Percentiles rank a stretch among this genome's conserved stretches.
Conservation (phyloP, 2,113 vertebrate species). For the Lepus timidus region DNA sequence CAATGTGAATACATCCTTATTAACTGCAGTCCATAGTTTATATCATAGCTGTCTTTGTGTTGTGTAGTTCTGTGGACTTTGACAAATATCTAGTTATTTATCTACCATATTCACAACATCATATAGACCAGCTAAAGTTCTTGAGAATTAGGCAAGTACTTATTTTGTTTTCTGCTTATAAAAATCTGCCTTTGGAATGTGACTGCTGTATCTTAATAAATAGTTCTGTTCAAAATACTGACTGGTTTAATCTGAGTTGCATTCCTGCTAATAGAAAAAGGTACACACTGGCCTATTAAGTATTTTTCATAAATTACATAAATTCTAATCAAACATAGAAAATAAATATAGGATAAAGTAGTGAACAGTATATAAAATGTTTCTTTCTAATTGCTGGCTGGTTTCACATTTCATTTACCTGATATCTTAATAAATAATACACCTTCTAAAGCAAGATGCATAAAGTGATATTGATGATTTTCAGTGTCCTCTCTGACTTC, state of each 20-base stretch:
- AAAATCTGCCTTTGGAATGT: slow-evolving; percentile 9
- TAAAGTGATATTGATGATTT: slow-evolving; percentile 34
- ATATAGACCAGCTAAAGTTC: no score
- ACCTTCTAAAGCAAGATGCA: slow-evolving; percentile 10
- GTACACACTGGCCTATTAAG: background rate
- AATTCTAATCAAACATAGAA: background rate
- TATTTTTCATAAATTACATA: background rate
- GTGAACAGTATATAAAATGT: background rate
- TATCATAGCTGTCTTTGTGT: no score
- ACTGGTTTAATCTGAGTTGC: background rate
- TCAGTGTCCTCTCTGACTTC: background rate
- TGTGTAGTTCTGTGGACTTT: no score
- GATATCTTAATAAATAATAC: slow-evolving; percentile 17
- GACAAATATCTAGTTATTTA: no score
- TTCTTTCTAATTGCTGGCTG: background rate
- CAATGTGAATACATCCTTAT: no score
- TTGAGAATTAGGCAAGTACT: background rate
- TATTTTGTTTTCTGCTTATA: slow-evolving; percentile 7
- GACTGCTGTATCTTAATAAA: background rate
- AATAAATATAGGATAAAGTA: background rate
- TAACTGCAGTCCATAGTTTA: no score
- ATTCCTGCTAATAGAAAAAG: background rate
- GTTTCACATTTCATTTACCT: background rate
- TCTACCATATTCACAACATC: no score
- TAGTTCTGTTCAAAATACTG: background rate